These are phyloP conservation scores for Octomys mimax DNA, from an alignment of 2,797 vertebrate genomes.

Conservation along the genomic window DNA sequence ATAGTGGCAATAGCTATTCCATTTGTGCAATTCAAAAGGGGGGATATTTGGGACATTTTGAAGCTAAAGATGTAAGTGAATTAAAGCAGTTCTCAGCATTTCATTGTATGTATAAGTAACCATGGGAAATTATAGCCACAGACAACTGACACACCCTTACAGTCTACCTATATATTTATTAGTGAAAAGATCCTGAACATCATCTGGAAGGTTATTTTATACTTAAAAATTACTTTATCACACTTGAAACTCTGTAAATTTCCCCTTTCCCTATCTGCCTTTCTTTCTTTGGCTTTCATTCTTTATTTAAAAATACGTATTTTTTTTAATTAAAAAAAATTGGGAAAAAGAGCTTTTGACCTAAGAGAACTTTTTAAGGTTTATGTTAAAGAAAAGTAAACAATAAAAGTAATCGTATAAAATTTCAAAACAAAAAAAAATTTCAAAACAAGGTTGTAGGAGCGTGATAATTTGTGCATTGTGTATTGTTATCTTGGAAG, in stretches of 20 bases:
- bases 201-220: conserved; percentile 27
- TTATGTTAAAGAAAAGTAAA: no score
- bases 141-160: not conserved
- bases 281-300: not conserved
- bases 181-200: conserved; percentile 35
- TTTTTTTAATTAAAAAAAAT: not conserved
- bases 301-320: not conserved
- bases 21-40: conserved; percentile 50
- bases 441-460: no score
- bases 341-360: not conserved
- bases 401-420: no score
- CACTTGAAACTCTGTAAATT: conserved; percentile 37
- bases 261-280: not conserved
- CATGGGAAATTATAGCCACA: not conserved
- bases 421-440: no score
- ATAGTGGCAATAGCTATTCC: not conserved
- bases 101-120: not conserved
- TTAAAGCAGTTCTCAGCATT: conserved; percentile 7
- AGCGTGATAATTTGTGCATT: no score
- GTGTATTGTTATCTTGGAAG: no score
- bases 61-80: conserved; percentile 48
- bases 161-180: not conserved
- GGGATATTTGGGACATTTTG: conserved; percentile 45
- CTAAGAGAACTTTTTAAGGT: not conserved
- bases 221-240: conserved; percentile 49